Base-by-base conservation (phyloP, 2,888 invertebrate genomes). In the Charanyca ferruginea region DNA sequence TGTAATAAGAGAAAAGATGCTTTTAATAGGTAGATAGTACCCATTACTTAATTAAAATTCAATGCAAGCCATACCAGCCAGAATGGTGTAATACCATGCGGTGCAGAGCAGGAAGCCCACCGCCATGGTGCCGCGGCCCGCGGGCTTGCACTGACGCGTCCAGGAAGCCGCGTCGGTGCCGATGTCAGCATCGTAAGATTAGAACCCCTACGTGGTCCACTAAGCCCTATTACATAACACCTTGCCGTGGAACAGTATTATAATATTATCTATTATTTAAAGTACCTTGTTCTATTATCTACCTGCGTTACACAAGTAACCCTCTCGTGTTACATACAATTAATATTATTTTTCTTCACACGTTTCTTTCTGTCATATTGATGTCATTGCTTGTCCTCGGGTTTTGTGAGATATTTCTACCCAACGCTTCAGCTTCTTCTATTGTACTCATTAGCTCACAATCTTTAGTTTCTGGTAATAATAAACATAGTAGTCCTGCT, bases 391-490 rank as follows among this genome's bases (percentile, higher is more conserved):
- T 47, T 68, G 60, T 18, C 22, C 32, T 52, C 59, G n/a, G 32
- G 38, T 51, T 47, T 48, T 35, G 68, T 23, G 58, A 35, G 0
- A 0, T 44, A 18, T 73, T 80, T 47, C 70, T 85, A n/a, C 87
- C 87, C 49, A 92, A 85, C 6, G 90, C 93, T 90, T 98, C 98
- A 1, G 97, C 97, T 85, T 98, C 98, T 85, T 97, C 97, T 58
- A 98, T 94, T 0, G 98, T 98, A 87, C 97, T 97, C 9, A 98
- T 97, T 49, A 98, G 90, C 61, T 96, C 96, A 78, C 97, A 96
- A 75, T 97, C 96, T 83, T 97, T 96, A 1, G 98, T 98, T 95
- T 98, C 98, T 1, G 98, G 98, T 59, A 98, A 89, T 42, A 97
- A 89, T 0, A 97, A 83, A 73, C 97, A 97, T 6, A 97, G 88